Base-by-base conservation (phyloP, 2,113 vertebrate species). In the Microtus pennsylvanicus region DNA sequence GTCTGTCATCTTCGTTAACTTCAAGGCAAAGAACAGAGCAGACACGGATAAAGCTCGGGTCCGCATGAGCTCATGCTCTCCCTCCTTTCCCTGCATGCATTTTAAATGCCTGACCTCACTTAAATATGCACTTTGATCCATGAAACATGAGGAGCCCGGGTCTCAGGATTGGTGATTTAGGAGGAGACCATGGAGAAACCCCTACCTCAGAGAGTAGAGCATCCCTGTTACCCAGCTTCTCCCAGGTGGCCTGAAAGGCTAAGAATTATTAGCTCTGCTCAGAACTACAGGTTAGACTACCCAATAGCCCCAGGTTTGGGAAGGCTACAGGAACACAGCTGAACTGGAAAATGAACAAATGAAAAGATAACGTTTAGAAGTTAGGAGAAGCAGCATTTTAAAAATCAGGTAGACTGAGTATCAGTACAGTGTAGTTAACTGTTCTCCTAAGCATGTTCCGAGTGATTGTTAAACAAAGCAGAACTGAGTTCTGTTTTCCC, bases 81-180 rank as follows among this genome's bases (percentile, higher is more conserved):
- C 70, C 26, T 55, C 65, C 47, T 50, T 72, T n/a, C 14, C 47
- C 52, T 47, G 21, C 19, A 35, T 45, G 67, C 5, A 8, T 81
- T 28, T 94, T 69, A 61, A 85, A 92, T 55, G 72, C 91, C 67
- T 91, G 82, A 78, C 58, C 38, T 96, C 80, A 24, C 38, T 93
- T 81, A 76, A 65, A 38, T 67, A 83, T 58, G 86, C 55, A 38
- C 30, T 75, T 83, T 89, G 82, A 55, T 58, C 61, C 69, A 70
- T 3, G 11, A 95, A 77, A 7, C 70, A 55, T 19, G 77, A 28
- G 13, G 33, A 91, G 35, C 70, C 50, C 55, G 33, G 38, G n/a
- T 76, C 91, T 87, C 13, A 58, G 65, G 87, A 69, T 61, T 70
- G 45, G 22, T 21, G 72, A 85, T 35, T 70, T 45, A 22, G 67